Base-by-base conservation (phyloP, 2,797 vertebrate genomes). In the Notolabrus celidotus region DNA sequence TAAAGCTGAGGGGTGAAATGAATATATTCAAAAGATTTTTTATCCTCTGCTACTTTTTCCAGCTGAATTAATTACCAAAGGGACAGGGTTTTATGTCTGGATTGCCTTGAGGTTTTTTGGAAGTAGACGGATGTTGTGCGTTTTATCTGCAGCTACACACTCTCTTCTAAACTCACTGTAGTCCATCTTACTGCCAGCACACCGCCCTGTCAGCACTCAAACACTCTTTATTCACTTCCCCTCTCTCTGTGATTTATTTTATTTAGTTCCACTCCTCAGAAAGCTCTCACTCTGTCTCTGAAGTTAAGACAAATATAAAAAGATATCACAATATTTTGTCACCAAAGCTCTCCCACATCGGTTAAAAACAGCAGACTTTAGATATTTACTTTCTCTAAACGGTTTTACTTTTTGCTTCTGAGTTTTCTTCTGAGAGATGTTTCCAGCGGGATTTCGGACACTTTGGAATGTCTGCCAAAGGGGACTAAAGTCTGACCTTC, bases 11-110 rank as follows among this genome's bases (percentile, higher is more conserved):
- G 58, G 73, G 41, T 36, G 22, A 7, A 62, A 71, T 77, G 50
- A 75, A 80, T 71, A 50, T 46, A 74, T 77, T 71, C 66, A 74
- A 58, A 77, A 27, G 34, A 65, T 77, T 57, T 70, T 1, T 25
- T 27, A 3, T 27, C 3, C 29, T 43, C 54, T 53, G 49, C 25
- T 11, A 19, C 47, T 41, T 46, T 46, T 46, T 66, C 42, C 36
- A 31, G n/a, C 45, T 62, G 51, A 53, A 71, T 83, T 54, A 72
- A 72, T 75, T 50, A 70, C 22, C 29, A 10, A 0, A 11, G 36
- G 52, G 46, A 64, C 20, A 9, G 4, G 12, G 23, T 38, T 19
- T 54, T 12, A 19, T 43, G 56, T n/a, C 9, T 45, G 49, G 20
- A 42, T 22, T 11, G 72, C 54, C 55, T 38, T 12, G 17, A 79